phyloP scores from a whole-genome alignment of 2,888 invertebrate genomes.

The Papilio gigon region DNA sequence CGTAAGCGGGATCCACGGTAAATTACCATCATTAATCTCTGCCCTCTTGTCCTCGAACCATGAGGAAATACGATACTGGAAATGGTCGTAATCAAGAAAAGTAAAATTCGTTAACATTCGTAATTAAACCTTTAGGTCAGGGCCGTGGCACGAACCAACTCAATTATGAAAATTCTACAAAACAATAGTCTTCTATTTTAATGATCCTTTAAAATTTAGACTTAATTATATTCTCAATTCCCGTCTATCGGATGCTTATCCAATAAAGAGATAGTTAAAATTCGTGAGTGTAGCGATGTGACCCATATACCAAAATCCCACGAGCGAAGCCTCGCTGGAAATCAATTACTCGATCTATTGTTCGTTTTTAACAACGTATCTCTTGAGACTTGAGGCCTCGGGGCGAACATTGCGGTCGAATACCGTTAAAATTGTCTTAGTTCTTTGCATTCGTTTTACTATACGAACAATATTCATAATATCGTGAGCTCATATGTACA shows the following conservation, averaged over 20 bases:
- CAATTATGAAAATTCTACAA: background rate
- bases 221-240: background rate
- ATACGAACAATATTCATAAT: background rate
- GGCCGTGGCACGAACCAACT: background rate
- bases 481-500: too few species aligned
- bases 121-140: slow-evolving; percentile 15
- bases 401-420: slow-evolving; percentile 17
- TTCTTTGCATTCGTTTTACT: background rate
- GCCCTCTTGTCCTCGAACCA: slow-evolving; percentile 28
- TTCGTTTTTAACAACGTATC: slow-evolving; percentile 27
- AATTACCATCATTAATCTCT: slow-evolving; percentile 37
- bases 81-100: slow-evolving; percentile 17
- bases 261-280: background rate
- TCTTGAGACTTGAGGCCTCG: slow-evolving; percentile 18
- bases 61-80: slow-evolving; percentile 25
- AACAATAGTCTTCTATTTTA: background rate
- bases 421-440: slow-evolving; percentile 9
- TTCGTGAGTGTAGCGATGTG: slow-evolving; percentile 12
- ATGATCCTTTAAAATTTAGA: background rate
- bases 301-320: slow-evolving; percentile 30
- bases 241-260: background rate
- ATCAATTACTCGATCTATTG: slow-evolving; percentile 34
- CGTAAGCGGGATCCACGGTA: slow-evolving; percentile 14
- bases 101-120: slow-evolving; percentile 13
- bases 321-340: slow-evolving; percentile 25